Conservation (phyloP, 2,888 invertebrate species). For the Diarsia mendica region DNA sequence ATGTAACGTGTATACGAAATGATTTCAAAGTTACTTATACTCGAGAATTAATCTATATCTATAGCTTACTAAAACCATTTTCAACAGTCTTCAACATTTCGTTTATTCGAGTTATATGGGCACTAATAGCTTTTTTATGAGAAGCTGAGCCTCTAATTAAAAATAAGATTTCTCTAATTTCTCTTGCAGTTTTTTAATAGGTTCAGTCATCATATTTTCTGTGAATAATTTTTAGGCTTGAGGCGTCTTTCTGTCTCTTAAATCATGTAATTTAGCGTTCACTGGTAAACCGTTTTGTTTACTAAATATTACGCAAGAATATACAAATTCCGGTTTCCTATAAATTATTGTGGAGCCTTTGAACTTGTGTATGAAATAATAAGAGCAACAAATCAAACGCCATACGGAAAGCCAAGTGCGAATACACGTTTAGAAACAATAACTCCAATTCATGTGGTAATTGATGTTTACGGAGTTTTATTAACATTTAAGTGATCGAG, state of each 20-base stretch:
- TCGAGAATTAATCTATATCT: neutral
- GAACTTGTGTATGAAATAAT: conserved; percentile 21
- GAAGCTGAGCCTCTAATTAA: neutral
- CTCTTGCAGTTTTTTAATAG: neutral
- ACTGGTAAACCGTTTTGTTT: neutral
- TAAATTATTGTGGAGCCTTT: neutral
- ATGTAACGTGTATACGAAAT: neutral
- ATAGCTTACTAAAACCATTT: neutral
- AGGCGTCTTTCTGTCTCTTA: neutral
- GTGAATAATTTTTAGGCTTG: too few relatives aligned
- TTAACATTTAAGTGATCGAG: conserved; percentile 16
- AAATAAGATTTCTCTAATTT: conserved; percentile 1
- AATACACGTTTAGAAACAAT: neutral
- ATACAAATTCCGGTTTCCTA: neutral
- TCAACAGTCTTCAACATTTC: neutral
- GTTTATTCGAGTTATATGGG: neutral
- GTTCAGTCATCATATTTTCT: neutral
- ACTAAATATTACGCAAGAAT: conserved; percentile 14
- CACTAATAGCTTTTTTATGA: neutral
- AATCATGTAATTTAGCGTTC: neutral
- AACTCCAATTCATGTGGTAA: neutral
- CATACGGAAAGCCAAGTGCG: neutral
- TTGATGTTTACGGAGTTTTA: neutral
- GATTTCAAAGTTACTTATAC: neutral
- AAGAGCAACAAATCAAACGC: neutral